phyloP scores from a whole-genome alignment of 2,797 vertebrate genomes.

The Peromyscus aztecus region DNA sequence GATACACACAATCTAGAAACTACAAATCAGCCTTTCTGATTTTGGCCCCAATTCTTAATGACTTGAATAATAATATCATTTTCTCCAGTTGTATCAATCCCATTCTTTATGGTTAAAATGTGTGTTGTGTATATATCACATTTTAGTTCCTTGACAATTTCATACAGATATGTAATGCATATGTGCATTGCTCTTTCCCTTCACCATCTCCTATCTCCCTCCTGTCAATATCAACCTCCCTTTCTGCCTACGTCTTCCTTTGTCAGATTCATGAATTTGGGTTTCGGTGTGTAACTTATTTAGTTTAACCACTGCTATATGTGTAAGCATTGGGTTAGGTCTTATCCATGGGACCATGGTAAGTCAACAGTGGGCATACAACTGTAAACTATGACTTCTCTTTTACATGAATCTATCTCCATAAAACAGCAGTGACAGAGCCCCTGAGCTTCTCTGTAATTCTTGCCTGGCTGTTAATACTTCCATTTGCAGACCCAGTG shows the following conservation, averaged over 20 bases:
- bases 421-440: neutral
- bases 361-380: neutral
- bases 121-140: neutral
- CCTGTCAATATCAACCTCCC: neutral
- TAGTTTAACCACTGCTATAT: neutral
- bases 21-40: neutral
- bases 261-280: neutral
- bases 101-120: neutral
- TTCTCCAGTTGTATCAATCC: neutral
- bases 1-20: neutral
- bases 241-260: neutral
- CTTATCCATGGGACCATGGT: neutral
- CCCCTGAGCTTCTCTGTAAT: neutral
- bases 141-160: neutral
- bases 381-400: neutral
- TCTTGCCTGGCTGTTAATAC: neutral
- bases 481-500: neutral
- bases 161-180: neutral
- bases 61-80: neutral
- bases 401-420: neutral
- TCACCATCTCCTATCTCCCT: too few relatives aligned
- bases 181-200: neutral
- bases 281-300: neutral
- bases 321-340: neutral
- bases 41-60: neutral